Evolutionary conservation across 1,140 invertebrate species (phyloP).

Genomic region (Drosophila auraria): DNA sequence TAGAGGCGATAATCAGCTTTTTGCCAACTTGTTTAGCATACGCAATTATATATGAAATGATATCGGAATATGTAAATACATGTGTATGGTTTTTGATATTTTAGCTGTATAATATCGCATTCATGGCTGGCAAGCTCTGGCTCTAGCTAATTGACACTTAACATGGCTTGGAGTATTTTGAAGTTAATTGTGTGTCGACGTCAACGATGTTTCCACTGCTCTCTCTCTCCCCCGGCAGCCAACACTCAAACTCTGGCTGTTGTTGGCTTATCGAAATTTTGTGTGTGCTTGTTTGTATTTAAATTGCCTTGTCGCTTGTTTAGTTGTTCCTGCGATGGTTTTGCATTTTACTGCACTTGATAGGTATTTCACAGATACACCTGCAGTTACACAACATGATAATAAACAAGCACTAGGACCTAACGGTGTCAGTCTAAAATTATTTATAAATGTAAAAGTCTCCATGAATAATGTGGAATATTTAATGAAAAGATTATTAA

Average conservation of each 20-base stretch:
- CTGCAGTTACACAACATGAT: slow-evolving; percentile 39
- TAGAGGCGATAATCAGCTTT: slow-evolving; percentile 40
- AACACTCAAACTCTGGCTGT: slow-evolving; percentile 46
- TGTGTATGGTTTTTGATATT: slow-evolving; percentile 62
- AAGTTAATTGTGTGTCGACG: slow-evolving; percentile 80
- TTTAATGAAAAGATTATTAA: too few relatives aligned
- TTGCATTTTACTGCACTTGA: slow-evolving; percentile 59
- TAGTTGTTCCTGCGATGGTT: slow-evolving; percentile 38
- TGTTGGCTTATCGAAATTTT: slow-evolving; percentile 47
- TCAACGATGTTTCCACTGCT: slow-evolving; percentile 46
- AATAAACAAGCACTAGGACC: neutral
- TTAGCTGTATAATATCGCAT: slow-evolving; percentile 60
- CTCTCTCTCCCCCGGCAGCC: neutral
- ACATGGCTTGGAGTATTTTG: slow-evolving; percentile 78
- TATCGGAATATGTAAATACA: slow-evolving; percentile 44
- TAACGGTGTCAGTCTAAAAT: neutral
- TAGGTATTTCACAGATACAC: slow-evolving; percentile 68
- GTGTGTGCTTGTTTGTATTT: slow-evolving; percentile 69
- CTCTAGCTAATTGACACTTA: slow-evolving; percentile 79
- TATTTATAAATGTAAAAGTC: too few relatives aligned
- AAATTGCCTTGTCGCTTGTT: slow-evolving; percentile 76
- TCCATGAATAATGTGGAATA: neutral
- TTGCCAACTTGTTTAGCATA: slow-evolving; percentile 50
- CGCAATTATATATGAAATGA: slow-evolving; percentile 54
- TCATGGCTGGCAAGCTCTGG: slow-evolving; percentile 60